Evolutionary conservation across 2,113 vertebrate genomes (phyloP).

Genomic region (Uria lomvia): DNA sequence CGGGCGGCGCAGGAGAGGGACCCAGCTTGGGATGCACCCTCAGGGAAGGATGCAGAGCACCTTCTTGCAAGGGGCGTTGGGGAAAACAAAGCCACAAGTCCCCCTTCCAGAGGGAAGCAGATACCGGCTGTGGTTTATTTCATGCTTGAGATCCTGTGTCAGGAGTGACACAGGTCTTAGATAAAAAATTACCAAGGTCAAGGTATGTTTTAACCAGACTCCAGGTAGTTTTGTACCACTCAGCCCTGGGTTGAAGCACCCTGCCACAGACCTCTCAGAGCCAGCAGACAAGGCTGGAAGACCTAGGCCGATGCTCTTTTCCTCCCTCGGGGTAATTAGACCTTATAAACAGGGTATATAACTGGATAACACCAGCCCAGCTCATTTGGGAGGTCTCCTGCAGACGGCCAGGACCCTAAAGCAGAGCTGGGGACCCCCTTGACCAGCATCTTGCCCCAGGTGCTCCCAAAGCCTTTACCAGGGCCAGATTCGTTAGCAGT

Average conservation of each 20-base stretch:
- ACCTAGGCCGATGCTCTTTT: neutral
- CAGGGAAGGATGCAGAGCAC: neutral
- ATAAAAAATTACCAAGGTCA: neutral
- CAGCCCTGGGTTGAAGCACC: neutral
- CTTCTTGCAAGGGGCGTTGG: neutral
- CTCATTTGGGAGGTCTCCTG: neutral
- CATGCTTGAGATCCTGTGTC: neutral
- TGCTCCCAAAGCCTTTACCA: neutral
- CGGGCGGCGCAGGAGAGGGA: accelerated
- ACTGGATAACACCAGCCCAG: neutral
- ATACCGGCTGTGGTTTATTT: no score
- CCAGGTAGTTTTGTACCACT: neutral
- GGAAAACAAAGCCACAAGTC: neutral
- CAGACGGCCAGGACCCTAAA: neutral
- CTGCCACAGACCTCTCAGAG: neutral
- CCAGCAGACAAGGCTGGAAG: neutral
- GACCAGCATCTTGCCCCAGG: neutral
- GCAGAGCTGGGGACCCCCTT: neutral
- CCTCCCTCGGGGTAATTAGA: neutral
- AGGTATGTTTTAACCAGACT: neutral
- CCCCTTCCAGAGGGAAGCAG: neutral
- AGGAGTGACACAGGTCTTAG: neutral
- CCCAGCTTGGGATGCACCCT: accelerated
- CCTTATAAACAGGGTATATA: neutral
- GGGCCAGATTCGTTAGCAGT: no score